Conservation (phyloP, 2,113 vertebrate genomes). For the Vimba vimba region DNA sequence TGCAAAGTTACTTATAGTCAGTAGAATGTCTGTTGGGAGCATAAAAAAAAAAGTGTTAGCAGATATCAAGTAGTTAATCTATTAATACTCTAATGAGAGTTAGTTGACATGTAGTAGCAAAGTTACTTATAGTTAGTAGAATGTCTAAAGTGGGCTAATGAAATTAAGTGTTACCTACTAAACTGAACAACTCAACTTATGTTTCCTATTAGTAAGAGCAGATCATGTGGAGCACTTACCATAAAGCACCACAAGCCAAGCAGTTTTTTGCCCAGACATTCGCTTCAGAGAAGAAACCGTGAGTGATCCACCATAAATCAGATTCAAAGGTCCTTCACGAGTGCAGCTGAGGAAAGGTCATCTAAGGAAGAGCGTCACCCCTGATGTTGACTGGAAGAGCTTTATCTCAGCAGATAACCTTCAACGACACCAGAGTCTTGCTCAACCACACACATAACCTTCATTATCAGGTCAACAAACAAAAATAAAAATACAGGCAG, state of each 20-base stretch:
- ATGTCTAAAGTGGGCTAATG: too few relatives aligned
- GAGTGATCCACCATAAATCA: constrained; percentile 10
- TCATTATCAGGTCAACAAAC: neutral
- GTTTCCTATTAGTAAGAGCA: neutral
- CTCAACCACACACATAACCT: neutral
- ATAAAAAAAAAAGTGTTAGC: too few relatives aligned
- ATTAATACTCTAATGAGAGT: too few relatives aligned
- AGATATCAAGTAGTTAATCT: too few relatives aligned
- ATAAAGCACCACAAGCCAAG: neutral
- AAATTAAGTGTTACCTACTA: too few relatives aligned
- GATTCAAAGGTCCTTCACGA: constrained; percentile 28
- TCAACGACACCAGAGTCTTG: constrained; percentile 6
- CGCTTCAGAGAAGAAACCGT: neutral
- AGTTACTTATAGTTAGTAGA: too few relatives aligned
- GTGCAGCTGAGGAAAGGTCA: constrained; percentile 3
- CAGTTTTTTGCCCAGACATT: neutral
- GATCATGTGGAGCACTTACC: neutral
- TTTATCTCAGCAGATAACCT: constrained; percentile 32
- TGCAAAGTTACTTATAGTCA: too few relatives aligned
- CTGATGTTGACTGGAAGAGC: neutral
- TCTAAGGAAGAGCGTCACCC: neutral
- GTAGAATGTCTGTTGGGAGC: too few relatives aligned
- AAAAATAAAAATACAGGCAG: constrained; percentile 12
- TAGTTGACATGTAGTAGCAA: too few relatives aligned
- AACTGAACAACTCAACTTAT: neutral